These are phyloP conservation scores for Copsychus sechellarum DNA, from an alignment of 2,113 vertebrate genomes.

Conservation along the genomic window DNA sequence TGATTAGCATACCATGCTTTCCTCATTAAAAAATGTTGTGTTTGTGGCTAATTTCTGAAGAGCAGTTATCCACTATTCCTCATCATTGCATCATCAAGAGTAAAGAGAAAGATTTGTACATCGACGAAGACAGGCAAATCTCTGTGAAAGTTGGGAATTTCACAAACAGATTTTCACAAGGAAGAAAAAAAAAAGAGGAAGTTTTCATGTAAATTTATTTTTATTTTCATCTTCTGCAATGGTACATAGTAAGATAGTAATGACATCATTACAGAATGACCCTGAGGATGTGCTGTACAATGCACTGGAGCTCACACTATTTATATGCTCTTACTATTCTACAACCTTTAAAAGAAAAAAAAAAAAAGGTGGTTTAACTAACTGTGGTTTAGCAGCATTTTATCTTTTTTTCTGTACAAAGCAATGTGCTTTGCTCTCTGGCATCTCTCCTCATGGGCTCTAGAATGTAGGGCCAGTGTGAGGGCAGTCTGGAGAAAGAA, in stretches of 20 bases:
- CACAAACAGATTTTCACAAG: neutral
- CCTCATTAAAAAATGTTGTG: neutral
- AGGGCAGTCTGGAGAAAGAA: neutral
- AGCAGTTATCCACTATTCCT: neutral
- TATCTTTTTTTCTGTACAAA: neutral
- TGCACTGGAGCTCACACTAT: neutral
- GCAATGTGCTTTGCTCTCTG: neutral
- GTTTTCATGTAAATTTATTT: neutral
- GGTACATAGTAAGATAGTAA: neutral
- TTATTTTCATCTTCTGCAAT: neutral
- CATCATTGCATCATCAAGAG: neutral
- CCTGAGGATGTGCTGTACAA: neutral
- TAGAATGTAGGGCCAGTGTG: neutral
- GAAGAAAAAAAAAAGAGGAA: neutral
- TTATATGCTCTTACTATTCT: neutral
- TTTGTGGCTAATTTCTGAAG: neutral
- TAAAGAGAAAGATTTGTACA: neutral
- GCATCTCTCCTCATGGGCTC: neutral
- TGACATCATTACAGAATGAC: neutral
- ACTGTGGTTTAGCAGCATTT: neutral
- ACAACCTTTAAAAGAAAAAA: neutral
- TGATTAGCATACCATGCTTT: neutral
- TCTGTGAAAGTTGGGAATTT: neutral
- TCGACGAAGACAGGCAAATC: accelerated
- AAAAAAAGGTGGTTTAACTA: neutral